Percentiles rank a stretch among this genome's conserved stretches.
Conservation (phyloP, 2,113 vertebrate genomes). For the Corvus moneduloides region DNA sequence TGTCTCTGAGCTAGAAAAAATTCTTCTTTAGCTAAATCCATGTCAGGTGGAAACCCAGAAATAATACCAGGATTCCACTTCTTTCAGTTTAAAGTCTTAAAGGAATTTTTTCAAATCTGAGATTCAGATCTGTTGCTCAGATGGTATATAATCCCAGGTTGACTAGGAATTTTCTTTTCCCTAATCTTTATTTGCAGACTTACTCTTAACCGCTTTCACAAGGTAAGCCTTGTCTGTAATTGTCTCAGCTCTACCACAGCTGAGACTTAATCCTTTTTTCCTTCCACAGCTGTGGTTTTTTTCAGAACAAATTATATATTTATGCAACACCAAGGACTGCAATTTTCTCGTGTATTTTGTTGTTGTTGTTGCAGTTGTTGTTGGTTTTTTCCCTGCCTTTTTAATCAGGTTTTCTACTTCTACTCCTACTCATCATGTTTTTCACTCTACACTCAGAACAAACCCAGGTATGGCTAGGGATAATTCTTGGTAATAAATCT, state of each 20-base stretch:
- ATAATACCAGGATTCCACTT: neutral
- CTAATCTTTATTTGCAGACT: neutral
- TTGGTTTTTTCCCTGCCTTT: neutral
- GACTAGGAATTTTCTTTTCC: neutral
- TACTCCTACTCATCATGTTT: neutral
- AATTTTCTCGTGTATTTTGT: neutral
- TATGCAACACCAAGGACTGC: neutral
- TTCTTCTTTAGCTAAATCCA: neutral
- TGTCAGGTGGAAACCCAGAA: neutral
- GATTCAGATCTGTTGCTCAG: neutral
- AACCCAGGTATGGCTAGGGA: neutral
- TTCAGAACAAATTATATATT: neutral
- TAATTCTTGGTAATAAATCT: neutral
- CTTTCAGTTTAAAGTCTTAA: neutral
- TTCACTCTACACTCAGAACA: neutral
- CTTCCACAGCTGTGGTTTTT: conserved; percentile 8
- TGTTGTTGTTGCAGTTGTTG: neutral
- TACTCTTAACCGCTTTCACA: neutral
- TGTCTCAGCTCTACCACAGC: neutral
- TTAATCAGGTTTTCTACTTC: neutral
- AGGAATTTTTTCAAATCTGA: neutral
- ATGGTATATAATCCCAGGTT: neutral
- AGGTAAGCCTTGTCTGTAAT: neutral
- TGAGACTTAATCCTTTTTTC: conserved; percentile 15
- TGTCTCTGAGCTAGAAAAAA: neutral